Base-by-base conservation (phyloP, 2,888 invertebrate genomes). In the Heliconius ismenius region DNA sequence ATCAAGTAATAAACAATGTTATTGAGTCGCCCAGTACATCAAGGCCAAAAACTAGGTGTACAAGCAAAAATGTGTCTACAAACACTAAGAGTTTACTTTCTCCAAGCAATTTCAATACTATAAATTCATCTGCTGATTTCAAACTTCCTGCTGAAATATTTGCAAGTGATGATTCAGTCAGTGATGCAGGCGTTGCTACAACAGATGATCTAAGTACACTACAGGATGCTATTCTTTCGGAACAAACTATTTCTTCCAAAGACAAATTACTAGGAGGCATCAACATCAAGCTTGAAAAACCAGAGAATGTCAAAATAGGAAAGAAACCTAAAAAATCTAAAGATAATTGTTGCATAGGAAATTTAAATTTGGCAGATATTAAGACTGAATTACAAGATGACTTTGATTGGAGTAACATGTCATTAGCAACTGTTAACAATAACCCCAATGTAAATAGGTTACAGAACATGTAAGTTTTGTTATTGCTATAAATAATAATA, bases 301-400 rank as follows among this genome's bases (percentile, higher is more conserved):
- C 87, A 26, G 87, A 88, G 11, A 81, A 80, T 74, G 62, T 80
- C 4, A 80, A 79, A 69, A 70, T 78, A 54, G 82, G 80, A 39
- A 92, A 89, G 75, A 92, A 91, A 80, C 81, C 87, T n/a, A 93
- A 91, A 79, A 82, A 81, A 68, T 85, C 85, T 39, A 89, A 89
- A 81, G 86, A 82, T 60, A 83, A 82, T 80, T 69, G 15, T 18
- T 83, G 82, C 74, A 73, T 80, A 15, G 73, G 73, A 21, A 86
- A 83, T 81, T 77, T 92, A 63, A 90, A 91, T 80, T 82, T 93
- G 76, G 88, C 91, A 62, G 90, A 91, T 77, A 94, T 94, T 62
- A 94, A 94, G 87, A 93, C 94, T 78, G 94, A 94, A 84, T 85
- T 94, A 9, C 92, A 92, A 79, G 94, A 94, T 84, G 93, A 93